Evolutionary conservation across 2,888 invertebrate genomes (phyloP), one percentile per base, ranked within the genome.

Genomic region (Agrotis segetum): DNA sequence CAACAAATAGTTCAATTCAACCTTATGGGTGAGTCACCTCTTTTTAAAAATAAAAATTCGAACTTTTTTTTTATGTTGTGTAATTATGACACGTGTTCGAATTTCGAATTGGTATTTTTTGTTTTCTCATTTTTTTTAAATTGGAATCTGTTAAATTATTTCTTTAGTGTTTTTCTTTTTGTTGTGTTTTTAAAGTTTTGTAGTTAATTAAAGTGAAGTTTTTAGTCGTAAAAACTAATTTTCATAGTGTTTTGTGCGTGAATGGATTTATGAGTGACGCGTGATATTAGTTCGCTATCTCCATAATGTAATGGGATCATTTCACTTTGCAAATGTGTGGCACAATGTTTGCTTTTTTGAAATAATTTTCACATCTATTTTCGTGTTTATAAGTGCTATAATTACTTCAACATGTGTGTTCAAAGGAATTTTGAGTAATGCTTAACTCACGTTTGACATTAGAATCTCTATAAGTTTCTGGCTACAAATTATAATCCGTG

Each of bases 221-320:
- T 63, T 46, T 50, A 13, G 3, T 56, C 6, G 29, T 60, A 60
- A 47, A 5, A 52, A 55, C n/a, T 4, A 50, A 67, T 67, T 79
- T 55, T 71, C 67, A 69, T 70, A 58, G 67, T 72, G 62, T 65
- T 83, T 77, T 82, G 80, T 87, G 86, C 85, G 86, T 88, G 88
- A 86, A 68, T 63, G 61, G 60, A 74, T 71, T 71, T 81, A 75
- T 70, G 80, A 83, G 75, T 83, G 83, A 83, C 77, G 87, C 75
- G 82, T 87, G 80, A 81, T 84, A 71, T 71, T 82, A 79, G 81
- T 83, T 79, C 82, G 79, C 84, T 82, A 91, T 92, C 85, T 88
- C 88, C 91, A 89, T 93, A 93, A 93, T 92, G 89, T 86, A 79
- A 90, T 89, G 87, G 82, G 79, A 74, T 81, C 80, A 81, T 85